Conservation (phyloP, 2,888 invertebrate genomes). For the Acanthosepion esculentum region DNA sequence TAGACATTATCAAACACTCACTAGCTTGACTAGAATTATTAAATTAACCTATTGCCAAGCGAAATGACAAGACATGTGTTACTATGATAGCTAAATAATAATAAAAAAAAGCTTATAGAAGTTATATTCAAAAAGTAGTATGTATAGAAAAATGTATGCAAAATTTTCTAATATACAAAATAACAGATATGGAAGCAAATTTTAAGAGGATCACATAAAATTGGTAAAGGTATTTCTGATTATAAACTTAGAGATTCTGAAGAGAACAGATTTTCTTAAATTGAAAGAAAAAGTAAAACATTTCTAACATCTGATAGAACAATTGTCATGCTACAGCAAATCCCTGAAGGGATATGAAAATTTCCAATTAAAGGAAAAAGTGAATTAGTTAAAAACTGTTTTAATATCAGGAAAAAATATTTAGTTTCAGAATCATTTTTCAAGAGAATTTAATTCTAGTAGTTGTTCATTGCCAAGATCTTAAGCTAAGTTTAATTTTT, state of each 20-base stretch:
- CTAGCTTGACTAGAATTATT: neutral
- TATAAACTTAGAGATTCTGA: too few relatives aligned
- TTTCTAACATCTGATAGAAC: too few relatives aligned
- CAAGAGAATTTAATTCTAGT: neutral
- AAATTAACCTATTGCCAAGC: neutral
- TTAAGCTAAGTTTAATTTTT: neutral
- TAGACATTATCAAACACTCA: too few relatives aligned
- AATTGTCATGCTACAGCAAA: neutral
- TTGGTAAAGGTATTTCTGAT: too few relatives aligned
- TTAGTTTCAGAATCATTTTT: neutral
- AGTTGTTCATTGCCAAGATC: neutral
- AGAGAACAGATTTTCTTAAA: too few relatives aligned
- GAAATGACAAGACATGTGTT: neutral
- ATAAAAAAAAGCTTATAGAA: neutral
- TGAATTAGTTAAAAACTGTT: neutral
- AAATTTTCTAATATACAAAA: too few relatives aligned
- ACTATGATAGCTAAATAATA: neutral
- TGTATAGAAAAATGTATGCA: too few relatives aligned
- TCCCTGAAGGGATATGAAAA: neutral
- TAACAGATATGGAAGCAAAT: too few relatives aligned
- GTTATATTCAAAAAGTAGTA: too few relatives aligned
- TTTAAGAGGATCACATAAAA: too few relatives aligned
- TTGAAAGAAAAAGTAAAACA: too few relatives aligned
- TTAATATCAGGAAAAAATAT: too few relatives aligned
- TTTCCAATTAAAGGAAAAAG: neutral